Evolutionary conservation across 2,113 vertebrate species (phyloP).

Genomic region (Mystacornis crossleyi): DNA sequence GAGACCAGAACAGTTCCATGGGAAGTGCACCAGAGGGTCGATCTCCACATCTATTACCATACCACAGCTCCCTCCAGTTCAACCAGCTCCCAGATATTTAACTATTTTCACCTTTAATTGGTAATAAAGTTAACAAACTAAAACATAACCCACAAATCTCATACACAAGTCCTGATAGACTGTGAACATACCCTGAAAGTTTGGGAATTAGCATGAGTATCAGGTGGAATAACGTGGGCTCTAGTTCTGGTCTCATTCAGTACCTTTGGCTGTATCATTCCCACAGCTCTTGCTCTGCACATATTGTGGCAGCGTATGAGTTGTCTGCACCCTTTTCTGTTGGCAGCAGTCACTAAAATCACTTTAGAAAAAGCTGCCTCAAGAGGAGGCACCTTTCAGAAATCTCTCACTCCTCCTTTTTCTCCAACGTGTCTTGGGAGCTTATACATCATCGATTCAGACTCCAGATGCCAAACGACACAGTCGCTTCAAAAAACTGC

Average conservation of each 20-base stretch:
- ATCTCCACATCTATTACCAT: neutral
- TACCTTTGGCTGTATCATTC: neutral
- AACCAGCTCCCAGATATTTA: neutral
- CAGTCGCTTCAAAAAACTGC: neutral
- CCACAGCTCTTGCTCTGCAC: neutral
- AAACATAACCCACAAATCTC: neutral
- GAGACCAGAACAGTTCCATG: neutral
- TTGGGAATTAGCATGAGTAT: neutral
- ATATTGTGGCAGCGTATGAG: neutral
- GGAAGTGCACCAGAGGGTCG: neutral
- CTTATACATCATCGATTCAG: neutral
- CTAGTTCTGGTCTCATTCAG: neutral
- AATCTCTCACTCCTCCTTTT: slow-evolving; percentile 7
- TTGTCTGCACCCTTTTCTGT: slow-evolving; percentile 23
- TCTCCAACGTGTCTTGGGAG: neutral
- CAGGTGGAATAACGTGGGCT: neutral
- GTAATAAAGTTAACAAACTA: neutral
- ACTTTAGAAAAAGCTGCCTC: slow-evolving; percentile 19
- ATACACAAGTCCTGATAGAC: neutral
- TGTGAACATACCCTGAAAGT: neutral
- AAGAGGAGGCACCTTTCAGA: neutral
- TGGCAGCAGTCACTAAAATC: slow-evolving; percentile 10
- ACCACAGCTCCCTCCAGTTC: neutral
- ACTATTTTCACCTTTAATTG: neutral
- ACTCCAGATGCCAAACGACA: neutral